Conservation (phyloP, 1,140 invertebrate species). For the Leptoteleia sp. region DNA sequence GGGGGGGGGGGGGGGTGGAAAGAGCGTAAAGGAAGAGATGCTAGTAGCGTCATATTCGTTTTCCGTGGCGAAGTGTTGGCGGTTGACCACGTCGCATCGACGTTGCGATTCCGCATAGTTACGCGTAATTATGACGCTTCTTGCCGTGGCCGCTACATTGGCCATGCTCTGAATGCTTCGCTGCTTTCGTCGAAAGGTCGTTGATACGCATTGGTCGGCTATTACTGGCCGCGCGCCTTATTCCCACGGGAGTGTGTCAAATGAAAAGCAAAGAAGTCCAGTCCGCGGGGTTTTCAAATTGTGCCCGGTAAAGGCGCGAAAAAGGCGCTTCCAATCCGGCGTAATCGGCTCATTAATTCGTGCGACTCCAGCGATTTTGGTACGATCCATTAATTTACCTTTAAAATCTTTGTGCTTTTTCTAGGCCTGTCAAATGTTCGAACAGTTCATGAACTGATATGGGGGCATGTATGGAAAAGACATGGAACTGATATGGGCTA, state of each 20-base stretch:
- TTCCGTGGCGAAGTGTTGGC: slow-evolving; percentile 38
- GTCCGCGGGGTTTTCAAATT: slow-evolving; percentile 8
- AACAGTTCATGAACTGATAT: too few species aligned
- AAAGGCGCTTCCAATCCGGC: too few species aligned
- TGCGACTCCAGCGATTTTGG: too few species aligned
- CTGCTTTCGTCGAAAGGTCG: slow-evolving; percentile 59
- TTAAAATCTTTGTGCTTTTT: too few species aligned
- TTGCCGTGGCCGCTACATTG: slow-evolving; percentile 49
- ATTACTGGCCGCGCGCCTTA: slow-evolving; percentile 22
- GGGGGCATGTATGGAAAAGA: too few species aligned
- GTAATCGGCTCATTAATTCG: too few species aligned
- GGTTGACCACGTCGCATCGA: slow-evolving; percentile 40
- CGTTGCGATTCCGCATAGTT: slow-evolving; percentile 63
- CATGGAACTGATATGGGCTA: too few species aligned
- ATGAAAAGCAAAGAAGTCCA: slow-evolving; percentile 13
- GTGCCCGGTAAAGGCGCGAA: too few species aligned
- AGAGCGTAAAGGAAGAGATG: too few species aligned
- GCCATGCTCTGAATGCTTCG: slow-evolving; percentile 66
- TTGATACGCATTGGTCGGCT: slow-evolving; percentile 33
- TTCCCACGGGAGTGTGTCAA: slow-evolving; percentile 46
- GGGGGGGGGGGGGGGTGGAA: too few species aligned
- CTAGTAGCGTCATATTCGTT: slow-evolving; percentile 29
- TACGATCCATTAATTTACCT: too few species aligned
- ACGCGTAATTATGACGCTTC: slow-evolving; percentile 69
- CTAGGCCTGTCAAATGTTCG: too few species aligned